These are phyloP conservation scores for Candidula unifasciata DNA, from an alignment of 2,888 invertebrate genomes.

Conservation along the genomic window DNA sequence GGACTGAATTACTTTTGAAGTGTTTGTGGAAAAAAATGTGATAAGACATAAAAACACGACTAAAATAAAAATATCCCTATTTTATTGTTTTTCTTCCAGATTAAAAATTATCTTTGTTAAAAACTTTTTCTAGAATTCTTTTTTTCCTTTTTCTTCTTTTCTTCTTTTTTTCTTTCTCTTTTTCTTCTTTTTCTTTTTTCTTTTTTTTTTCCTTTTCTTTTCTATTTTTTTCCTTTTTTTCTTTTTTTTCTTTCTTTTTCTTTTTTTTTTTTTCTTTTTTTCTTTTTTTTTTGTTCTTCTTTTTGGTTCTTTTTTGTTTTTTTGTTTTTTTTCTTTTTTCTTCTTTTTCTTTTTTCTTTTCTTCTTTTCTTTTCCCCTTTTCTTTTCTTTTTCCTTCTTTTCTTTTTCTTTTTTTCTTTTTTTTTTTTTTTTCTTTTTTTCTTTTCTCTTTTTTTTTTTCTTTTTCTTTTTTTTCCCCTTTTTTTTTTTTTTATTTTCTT, in stretches of 20 bases:
- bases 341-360: neutral
- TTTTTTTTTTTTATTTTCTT: neutral
- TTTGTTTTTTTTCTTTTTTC: neutral
- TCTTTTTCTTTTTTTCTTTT: neutral
- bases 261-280: constrained; percentile 4
- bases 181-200: too few species aligned
- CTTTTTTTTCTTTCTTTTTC: neutral
- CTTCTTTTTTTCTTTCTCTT: too few species aligned
- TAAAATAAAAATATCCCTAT: too few species aligned
- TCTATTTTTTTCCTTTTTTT: neutral
- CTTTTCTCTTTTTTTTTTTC: constrained; percentile 3
- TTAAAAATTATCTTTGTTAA: too few species aligned
- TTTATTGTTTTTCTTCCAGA: too few species aligned
- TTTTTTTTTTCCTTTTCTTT: too few species aligned
- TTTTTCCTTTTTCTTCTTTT: too few species aligned
- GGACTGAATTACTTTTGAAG: too few species aligned
- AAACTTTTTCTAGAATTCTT: too few species aligned
- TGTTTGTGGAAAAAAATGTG: too few species aligned
- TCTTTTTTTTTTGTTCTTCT: neutral
- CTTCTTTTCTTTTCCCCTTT: neutral
- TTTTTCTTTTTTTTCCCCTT: neutral
- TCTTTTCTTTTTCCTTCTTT: neutral
- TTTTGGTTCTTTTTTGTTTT: neutral
- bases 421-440: neutral
- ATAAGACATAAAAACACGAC: too few species aligned